Conservation (phyloP, 23 tunicate genomes). For the Halocynthia aurantium region DNA sequence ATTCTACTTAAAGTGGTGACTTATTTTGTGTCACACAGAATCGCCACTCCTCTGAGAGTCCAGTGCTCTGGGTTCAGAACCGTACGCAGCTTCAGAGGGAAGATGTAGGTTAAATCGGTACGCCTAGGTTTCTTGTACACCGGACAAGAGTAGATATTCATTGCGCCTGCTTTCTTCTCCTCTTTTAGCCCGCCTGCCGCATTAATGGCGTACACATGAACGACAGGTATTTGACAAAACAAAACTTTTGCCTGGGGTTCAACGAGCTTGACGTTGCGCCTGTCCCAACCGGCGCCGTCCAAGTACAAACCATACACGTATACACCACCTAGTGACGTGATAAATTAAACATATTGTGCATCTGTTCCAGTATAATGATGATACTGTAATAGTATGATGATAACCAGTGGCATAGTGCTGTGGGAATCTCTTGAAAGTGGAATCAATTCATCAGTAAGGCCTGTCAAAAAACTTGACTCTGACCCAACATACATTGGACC, state of each 20-base stretch:
- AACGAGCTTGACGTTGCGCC: conserved; percentile 75
- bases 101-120: conserved; percentile 95
- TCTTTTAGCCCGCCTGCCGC: conserved; percentile 35
- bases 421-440: too few relatives aligned
- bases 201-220: conserved; percentile 98
- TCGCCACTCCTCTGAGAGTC: conserved; percentile 97
- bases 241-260: conserved; percentile 93
- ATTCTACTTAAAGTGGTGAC: background rate
- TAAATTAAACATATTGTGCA: background rate
- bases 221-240: conserved; percentile 93
- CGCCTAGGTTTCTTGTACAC: conserved; percentile 99
- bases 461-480: too few relatives aligned
- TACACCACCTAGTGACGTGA: conserved; percentile 67
- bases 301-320: conserved; percentile 95
- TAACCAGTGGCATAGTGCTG: background rate
- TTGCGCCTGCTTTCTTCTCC: conserved; percentile 36
- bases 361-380: background rate
- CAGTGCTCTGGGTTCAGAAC: conserved; percentile 89
- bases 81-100: conserved; percentile 74
- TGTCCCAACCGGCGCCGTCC: conserved; percentile 99
- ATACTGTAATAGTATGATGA: background rate
- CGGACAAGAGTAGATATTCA: conserved; percentile 81
- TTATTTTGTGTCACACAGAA: conserved; percentile 97
- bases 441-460: too few relatives aligned
- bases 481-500: too few relatives aligned